Base-by-base conservation (phyloP, 2,888 invertebrate genomes). In the Gryllus longicercus region DNA sequence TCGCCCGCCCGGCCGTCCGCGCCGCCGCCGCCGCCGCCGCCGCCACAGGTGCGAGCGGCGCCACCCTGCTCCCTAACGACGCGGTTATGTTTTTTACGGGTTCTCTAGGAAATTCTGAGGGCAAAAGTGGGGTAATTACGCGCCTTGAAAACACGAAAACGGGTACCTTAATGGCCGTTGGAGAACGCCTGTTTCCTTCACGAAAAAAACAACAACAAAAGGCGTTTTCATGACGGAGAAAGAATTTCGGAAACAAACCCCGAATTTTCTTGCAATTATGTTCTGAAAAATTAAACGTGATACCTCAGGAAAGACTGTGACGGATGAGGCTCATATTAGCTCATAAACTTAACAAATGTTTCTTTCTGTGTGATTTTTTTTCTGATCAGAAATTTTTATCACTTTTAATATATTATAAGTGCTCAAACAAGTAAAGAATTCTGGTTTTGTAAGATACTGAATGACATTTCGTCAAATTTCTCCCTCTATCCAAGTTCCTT, bases 21-120 rank as follows among this genome's bases (percentile, higher is more conserved):
- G 14, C 63, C 16, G 63, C n/a, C 63, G 63, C n/a, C 63, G 11
- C n/a, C 14, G 63, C 63, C 16, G 1, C 11, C 16, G n/a, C 63
- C 16, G 63, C 63, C 63, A 63, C 63, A 63, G 63, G 63, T 63
- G 63, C 63, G 63, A 63, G 63, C 63, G n/a, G 16, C 16, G 63
- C 63, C 63, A 63, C n/a, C 63, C 63, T 63, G 63, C 63, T 14
- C 63, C 12, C 63, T 63, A 63, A 63, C 63, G 63, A 63, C 63
- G 63, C 63, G 63, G 63, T 63, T 63, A 63, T 63, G 63, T 63
- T 63, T 63, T 63, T 63, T 63, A 63, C 63, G 63, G 63, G 63
- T 18, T 63, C 63, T 63, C 63, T 63, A 63, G 63, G 63, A 63
- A 63, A 63, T 63, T 63, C 63, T 63, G 63, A 63, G 63, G 63